These are phyloP conservation scores for Arctopsyche grandis DNA, from an alignment of 1,140 invertebrate species.

Conservation along the genomic window DNA sequence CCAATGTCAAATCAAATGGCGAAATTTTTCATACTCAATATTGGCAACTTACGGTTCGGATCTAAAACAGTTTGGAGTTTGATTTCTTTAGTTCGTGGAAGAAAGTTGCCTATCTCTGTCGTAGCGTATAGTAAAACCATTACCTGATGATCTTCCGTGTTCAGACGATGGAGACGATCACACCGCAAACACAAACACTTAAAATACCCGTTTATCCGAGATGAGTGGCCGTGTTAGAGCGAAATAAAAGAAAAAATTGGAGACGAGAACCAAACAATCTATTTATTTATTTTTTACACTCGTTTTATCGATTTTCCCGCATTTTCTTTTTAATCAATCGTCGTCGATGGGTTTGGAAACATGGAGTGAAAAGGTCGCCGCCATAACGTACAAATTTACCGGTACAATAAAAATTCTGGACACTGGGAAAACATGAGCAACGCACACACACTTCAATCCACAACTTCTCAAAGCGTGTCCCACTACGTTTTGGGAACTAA, in stretches of 20 bases:
- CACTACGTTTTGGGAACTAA: too few species aligned
- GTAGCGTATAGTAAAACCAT: too few species aligned
- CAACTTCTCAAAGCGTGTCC: conserved; percentile 2
- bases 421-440: conserved; percentile 28
- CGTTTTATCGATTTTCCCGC: neutral
- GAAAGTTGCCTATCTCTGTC: too few species aligned
- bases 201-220: neutral
- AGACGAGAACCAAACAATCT: too few species aligned
- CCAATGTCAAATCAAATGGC: too few species aligned
- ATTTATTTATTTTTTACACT: neutral
- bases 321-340: neutral
- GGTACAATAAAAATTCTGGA: conserved; percentile 38
- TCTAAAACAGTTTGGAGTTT: too few species aligned
- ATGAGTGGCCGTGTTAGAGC: neutral
- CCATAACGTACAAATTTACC: conserved; percentile 29
- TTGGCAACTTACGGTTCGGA: too few species aligned
- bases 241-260: neutral
- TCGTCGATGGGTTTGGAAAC: too few species aligned
- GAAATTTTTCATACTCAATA: too few species aligned
- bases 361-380: conserved; percentile 16
- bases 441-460: neutral
- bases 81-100: too few species aligned
- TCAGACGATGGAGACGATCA: neutral
- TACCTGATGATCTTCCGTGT: neutral
- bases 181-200: conserved; percentile 1